These are phyloP conservation scores for Sinosuthora webbiana DNA, from an alignment of 2,113 vertebrate genomes.

Conservation along the genomic window DNA sequence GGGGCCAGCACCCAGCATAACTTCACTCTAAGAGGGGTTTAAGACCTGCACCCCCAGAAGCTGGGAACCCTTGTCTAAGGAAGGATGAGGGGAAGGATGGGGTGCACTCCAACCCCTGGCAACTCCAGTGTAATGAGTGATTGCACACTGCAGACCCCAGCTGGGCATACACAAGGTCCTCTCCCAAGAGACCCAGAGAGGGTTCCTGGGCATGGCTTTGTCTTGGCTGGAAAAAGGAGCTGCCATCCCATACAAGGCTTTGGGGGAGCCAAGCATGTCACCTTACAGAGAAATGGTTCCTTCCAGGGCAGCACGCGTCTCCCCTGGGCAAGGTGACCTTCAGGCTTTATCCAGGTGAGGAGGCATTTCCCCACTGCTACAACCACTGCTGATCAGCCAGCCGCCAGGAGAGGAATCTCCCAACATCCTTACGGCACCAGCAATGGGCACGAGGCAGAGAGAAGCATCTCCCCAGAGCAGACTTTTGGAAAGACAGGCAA, in stretches of 20 bases:
- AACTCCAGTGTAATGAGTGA: accelerated
- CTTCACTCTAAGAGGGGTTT: not conserved
- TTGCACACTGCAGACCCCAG: accelerated
- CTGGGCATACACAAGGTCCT: not conserved
- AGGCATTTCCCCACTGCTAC: not conserved
- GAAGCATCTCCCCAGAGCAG: not conserved
- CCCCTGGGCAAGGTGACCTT: not conserved
- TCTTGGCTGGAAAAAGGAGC: not conserved
- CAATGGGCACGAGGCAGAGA: not conserved
- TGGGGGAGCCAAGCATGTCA: accelerated
- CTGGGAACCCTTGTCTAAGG: not conserved
- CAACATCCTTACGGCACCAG: accelerated
- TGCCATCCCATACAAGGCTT: not conserved
- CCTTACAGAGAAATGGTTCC: not conserved
- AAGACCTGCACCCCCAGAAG: not conserved
- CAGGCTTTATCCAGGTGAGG: not conserved
- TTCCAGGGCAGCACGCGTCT: accelerated
- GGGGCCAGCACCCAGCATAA: not conserved
- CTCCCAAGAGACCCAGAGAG: not conserved
- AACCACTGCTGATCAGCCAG: not conserved
- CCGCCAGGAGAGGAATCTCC: not conserved
- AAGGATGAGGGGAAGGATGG: not conserved
- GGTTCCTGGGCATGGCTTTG: not conserved
- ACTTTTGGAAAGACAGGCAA: not conserved
- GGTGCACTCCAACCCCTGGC: accelerated